Evolutionary conservation across 2,888 invertebrate genomes (phyloP).

Genomic region (Leucoptera coffeella): DNA sequence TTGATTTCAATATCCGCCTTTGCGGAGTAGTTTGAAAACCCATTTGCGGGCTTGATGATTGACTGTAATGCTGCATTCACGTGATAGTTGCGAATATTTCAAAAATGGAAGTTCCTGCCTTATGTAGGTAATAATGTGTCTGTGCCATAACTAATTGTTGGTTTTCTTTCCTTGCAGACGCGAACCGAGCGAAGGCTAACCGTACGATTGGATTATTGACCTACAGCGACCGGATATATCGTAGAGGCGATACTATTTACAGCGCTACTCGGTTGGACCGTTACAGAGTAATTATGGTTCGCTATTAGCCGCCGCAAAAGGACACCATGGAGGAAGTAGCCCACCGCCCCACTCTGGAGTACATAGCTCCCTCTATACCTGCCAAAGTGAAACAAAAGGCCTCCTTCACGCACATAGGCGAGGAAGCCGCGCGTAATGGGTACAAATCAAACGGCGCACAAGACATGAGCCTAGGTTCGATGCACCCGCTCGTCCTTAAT

Average conservation of each 20-base stretch:
- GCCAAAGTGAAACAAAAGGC: slow-evolving; percentile 45
- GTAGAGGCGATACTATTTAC: no score
- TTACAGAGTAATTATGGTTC: slow-evolving; percentile 38
- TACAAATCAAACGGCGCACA: slow-evolving; percentile 14
- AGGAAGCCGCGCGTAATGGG: slow-evolving; percentile 21
- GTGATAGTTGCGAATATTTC: no score
- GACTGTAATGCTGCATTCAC: no score
- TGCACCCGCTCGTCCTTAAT: slow-evolving; percentile 53
- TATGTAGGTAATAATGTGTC: no score
- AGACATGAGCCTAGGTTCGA: slow-evolving; percentile 26
- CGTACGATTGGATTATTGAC: slow-evolving; percentile 30
- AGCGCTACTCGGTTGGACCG: no score
- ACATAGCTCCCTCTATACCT: slow-evolving; percentile 50
- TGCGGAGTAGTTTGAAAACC: no score
- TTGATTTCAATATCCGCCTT: no score
- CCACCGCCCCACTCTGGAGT: slow-evolving; percentile 32
- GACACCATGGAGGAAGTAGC: slow-evolving; percentile 48
- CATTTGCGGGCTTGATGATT: no score
- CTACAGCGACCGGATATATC: slow-evolving; percentile 45
- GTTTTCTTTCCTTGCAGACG: slow-evolving; percentile 30
- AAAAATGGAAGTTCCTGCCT: no score
- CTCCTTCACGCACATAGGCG: slow-evolving; percentile 39
- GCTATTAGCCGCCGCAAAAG: slow-evolving; percentile 17
- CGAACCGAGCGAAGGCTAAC: slow-evolving; percentile 17
- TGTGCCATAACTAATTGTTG: no score